Evolutionary conservation across 2,797 vertebrate genomes (phyloP).

Genomic region (Acanthurus leucopareius): DNA sequence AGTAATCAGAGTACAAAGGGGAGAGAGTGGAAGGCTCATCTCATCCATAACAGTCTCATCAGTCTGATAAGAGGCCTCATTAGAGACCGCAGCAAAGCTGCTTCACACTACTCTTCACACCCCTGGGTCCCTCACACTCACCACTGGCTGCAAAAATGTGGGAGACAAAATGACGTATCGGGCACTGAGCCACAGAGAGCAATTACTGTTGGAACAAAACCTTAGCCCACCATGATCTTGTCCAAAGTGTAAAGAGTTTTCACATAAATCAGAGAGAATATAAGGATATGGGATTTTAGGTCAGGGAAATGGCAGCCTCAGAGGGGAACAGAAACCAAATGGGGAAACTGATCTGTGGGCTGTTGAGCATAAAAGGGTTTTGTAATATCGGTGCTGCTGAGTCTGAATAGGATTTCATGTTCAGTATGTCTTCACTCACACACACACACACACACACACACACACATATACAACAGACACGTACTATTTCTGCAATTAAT

Average conservation of each 20-base stretch:
- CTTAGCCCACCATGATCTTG: conserved; percentile 72
- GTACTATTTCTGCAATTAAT: conserved; percentile 4
- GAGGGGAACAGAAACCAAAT: conserved; percentile 47
- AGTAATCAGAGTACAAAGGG: conserved; percentile 73
- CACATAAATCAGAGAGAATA: conserved; percentile 75
- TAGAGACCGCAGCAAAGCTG: conserved; percentile 75
- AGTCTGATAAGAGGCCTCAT: conserved; percentile 82
- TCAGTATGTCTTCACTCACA: conserved; percentile 9
- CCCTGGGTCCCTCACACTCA: conserved; percentile 72
- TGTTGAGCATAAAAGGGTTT: conserved; percentile 58
- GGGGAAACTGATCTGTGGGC: conserved; percentile 48
- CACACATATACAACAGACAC: conserved; percentile 21
- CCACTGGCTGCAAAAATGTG: conserved; percentile 63
- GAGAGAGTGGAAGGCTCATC: conserved; percentile 65
- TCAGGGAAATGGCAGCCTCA: conserved; percentile 52
- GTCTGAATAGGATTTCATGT: conserved; percentile 53
- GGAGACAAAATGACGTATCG: conserved; percentile 76
- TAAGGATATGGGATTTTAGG: conserved; percentile 58
- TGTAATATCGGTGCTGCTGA: conserved; percentile 49
- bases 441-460: conserved; percentile 5
- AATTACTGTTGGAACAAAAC: conserved; percentile 80
- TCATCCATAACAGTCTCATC: conserved; percentile 81
- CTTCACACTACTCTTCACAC: conserved; percentile 71
- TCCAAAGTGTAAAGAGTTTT: conserved; percentile 66
- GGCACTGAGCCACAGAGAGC: conserved; percentile 78